A percentile compares a stretch with the other conserved stretches of the same genome.
Conservation (phyloP, 2,888 invertebrate genomes). For the Protophormia terraenovae region DNA sequence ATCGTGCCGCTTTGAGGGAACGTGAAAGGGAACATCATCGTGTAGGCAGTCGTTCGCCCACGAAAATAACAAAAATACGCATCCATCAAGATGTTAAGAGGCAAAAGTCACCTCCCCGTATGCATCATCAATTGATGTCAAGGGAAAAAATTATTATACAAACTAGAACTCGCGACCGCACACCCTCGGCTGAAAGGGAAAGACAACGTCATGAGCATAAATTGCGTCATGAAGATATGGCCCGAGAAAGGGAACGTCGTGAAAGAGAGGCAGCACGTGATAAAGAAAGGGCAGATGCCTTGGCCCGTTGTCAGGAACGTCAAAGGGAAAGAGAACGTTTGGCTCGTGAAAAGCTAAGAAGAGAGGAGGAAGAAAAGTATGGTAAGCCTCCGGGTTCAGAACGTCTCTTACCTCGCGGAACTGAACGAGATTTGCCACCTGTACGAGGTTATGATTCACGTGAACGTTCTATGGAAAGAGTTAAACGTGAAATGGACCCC, state of each 20-base stretch:
- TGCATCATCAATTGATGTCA: slow-evolving; percentile 79
- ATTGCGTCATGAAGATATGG: slow-evolving; percentile 78
- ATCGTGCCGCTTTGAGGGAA: slow-evolving; percentile 79
- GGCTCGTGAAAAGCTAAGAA: slow-evolving; percentile 81
- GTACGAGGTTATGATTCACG: slow-evolving; percentile 80
- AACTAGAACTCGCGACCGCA: slow-evolving; percentile 79
- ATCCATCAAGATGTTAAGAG: slow-evolving; percentile 82
- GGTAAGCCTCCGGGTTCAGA: slow-evolving; percentile 81
- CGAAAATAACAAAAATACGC: slow-evolving; percentile 79
- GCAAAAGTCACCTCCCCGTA: slow-evolving; percentile 82
- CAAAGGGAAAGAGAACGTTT: slow-evolving; percentile 83
- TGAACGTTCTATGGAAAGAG: slow-evolving; percentile 78
- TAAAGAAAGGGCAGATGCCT: slow-evolving; percentile 85
- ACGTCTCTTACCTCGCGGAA: slow-evolving; percentile 84
- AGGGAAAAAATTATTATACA: slow-evolving; percentile 80
- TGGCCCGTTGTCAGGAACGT: slow-evolving; percentile 85
- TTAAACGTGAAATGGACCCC: slow-evolving; percentile 75
- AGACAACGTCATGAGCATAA: slow-evolving; percentile 76
- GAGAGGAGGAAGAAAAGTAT: slow-evolving; percentile 80
- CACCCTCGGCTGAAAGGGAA: slow-evolving; percentile 78
- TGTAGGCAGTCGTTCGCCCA: slow-evolving; percentile 79
- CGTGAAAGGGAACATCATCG: slow-evolving; percentile 80
- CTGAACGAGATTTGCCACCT: slow-evolving; percentile 85
- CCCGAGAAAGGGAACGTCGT: slow-evolving; percentile 83
- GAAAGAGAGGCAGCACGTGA: slow-evolving; percentile 83